phyloP scores from a whole-genome alignment of 1,140 invertebrate species.

The Plodia interpunctella region DNA sequence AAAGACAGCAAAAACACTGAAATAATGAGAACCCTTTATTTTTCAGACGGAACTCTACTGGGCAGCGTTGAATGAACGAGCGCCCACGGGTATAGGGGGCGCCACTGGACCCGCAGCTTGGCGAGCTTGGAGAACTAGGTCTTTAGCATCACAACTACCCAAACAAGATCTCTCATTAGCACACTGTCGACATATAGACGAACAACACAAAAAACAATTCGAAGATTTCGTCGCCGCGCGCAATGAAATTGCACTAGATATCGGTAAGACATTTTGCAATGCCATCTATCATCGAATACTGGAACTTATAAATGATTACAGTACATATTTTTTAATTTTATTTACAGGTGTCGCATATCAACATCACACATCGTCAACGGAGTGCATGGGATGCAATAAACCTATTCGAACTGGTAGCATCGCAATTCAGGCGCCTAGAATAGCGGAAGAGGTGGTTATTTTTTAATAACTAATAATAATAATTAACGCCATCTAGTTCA shows the following conservation, averaged over 20 bases:
- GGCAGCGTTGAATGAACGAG: slow-evolving; percentile 51
- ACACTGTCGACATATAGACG: slow-evolving; percentile 92
- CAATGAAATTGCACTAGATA: slow-evolving; percentile 96
- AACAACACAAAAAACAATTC: slow-evolving; percentile 85
- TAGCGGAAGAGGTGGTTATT: slow-evolving; percentile 68
- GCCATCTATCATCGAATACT: slow-evolving; percentile 44
- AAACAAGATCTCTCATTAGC: slow-evolving; percentile 95
- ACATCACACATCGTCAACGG: slow-evolving; percentile 48
- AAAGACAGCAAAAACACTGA: not conserved
- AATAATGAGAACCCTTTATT: slow-evolving; percentile 16
- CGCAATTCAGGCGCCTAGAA: slow-evolving; percentile 74
- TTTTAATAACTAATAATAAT: slow-evolving; percentile 7
- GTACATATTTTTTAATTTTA: slow-evolving; percentile 13
- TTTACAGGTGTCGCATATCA: slow-evolving; percentile 61
- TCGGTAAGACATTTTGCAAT: slow-evolving; percentile 82
- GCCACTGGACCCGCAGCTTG: slow-evolving; percentile 85
- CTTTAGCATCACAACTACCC: slow-evolving; percentile 91
- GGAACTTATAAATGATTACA: slow-evolving; percentile 18
- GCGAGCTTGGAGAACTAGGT: slow-evolving; percentile 58
- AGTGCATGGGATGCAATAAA: slow-evolving; percentile 76
- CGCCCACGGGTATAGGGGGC: slow-evolving; percentile 78
- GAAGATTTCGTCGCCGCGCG: slow-evolving; percentile 94
- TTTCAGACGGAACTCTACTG: slow-evolving; percentile 79
- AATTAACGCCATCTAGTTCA: slow-evolving; percentile 24
- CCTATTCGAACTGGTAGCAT: slow-evolving; percentile 75